These are phyloP conservation scores for Chelidonichthys spinosus DNA, from an alignment of 2,797 vertebrate species.

Conservation along the genomic window DNA sequence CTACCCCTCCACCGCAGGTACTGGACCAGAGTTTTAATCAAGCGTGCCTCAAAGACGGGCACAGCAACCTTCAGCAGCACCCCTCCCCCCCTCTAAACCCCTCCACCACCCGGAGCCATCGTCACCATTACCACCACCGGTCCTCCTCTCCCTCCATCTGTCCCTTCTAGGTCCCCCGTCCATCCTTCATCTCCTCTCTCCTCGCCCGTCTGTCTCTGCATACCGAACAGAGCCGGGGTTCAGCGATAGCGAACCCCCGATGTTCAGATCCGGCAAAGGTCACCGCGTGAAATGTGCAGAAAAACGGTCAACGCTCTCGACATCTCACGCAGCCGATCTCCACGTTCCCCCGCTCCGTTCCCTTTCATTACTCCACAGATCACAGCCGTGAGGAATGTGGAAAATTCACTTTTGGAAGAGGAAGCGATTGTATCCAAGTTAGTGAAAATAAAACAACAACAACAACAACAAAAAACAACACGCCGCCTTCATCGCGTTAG, in stretches of 20 bases:
- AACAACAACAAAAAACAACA: slow-evolving; percentile 12
- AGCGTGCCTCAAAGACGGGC: slow-evolving; percentile 78
- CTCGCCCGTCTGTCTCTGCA: slow-evolving; percentile 46
- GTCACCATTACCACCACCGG: slow-evolving; percentile 36
- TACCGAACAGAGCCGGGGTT: slow-evolving; percentile 60
- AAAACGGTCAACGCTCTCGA: slow-evolving; percentile 56
- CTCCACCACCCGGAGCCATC: slow-evolving; percentile 34
- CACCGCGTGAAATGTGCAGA: slow-evolving; percentile 60
- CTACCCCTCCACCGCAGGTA: slow-evolving; percentile 62
- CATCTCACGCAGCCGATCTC: slow-evolving; percentile 69
- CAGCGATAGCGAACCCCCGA: slow-evolving; percentile 59
- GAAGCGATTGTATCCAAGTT: slow-evolving; percentile 34
- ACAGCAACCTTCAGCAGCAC: slow-evolving; percentile 77
- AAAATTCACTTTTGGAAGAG: slow-evolving; percentile 47
- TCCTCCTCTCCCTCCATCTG: slow-evolving; percentile 63
- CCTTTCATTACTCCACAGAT: slow-evolving; percentile 63
- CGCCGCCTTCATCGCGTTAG: slow-evolving; percentile 4
- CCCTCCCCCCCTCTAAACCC: slow-evolving; percentile 41
- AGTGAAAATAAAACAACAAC: slow-evolving; percentile 23
- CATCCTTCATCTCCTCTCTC: slow-evolving; percentile 57
- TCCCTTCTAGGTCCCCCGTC: slow-evolving; percentile 50
- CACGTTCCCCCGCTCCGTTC: slow-evolving; percentile 60
- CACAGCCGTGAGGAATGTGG: slow-evolving; percentile 51
- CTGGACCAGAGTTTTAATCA: slow-evolving; percentile 82
- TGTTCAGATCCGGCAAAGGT: slow-evolving; percentile 52